Evolutionary conservation across 2,797 vertebrate genomes (phyloP).

Genomic region (Cottoperca gobio): DNA sequence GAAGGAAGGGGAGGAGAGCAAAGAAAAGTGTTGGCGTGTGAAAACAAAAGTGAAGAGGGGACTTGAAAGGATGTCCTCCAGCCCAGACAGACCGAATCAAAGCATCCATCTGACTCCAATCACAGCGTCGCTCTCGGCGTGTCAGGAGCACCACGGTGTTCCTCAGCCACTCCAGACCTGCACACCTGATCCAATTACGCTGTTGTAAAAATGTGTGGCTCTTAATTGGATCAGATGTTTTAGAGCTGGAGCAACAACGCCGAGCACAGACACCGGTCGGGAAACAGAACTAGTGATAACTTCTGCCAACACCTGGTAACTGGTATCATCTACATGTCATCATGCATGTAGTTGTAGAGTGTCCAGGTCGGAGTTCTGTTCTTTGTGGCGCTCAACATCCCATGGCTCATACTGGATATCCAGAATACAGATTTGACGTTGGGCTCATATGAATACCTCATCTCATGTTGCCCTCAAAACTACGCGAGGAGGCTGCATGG

Average conservation of each 20-base stretch:
- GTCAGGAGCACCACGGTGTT: conserved; percentile 6
- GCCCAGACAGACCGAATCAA: conserved; percentile 33
- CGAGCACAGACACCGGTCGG: not conserved
- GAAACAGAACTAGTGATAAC: not conserved
- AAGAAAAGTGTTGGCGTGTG: conserved; percentile 29
- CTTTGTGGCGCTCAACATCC: not conserved
- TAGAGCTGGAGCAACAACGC: conserved; percentile 1
- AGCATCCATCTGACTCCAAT: conserved; percentile 28
- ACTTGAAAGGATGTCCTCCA: conserved; percentile 49
- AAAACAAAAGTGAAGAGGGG: conserved; percentile 44
- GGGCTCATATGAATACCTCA: too few relatives aligned
- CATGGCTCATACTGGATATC: not conserved
- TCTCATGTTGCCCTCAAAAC: too few relatives aligned
- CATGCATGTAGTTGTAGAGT: not conserved
- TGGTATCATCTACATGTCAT: not conserved
- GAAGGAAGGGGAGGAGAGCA: conserved; percentile 45
- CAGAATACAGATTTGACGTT: not conserved
- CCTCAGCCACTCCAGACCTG: conserved; percentile 34
- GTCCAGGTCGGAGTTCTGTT: not conserved
- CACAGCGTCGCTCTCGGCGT: conserved; percentile 7
- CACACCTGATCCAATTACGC: conserved; percentile 52
- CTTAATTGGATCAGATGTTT: conserved; percentile 53
- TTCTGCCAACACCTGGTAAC: not conserved
- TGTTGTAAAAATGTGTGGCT: conserved; percentile 26
- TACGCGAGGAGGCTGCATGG: too few relatives aligned